Evolutionary conservation across 2,113 vertebrate species (phyloP).

Genomic region (Lophochroa leadbeateri): DNA sequence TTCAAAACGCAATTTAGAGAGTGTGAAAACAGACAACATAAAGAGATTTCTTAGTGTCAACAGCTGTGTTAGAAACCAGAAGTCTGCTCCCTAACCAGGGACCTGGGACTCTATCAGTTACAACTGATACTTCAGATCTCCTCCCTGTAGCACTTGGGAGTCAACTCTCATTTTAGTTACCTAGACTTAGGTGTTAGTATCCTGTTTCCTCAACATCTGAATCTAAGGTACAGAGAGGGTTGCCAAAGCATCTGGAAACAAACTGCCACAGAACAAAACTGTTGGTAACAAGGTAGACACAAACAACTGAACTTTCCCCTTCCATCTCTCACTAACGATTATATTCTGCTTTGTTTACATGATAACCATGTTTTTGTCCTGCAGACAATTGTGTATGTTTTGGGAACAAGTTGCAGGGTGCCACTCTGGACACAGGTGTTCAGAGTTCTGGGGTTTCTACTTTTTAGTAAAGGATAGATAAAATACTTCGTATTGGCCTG

Average conservation of each 20-base stretch:
- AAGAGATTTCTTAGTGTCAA: background rate
- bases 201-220: background rate
- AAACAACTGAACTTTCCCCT: background rate
- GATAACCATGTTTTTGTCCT: background rate
- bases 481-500: background rate
- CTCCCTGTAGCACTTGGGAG: background rate
- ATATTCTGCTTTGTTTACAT: background rate
- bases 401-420: background rate
- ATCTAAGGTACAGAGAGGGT: background rate
- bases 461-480: background rate
- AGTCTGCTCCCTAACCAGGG: background rate
- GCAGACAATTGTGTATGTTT: background rate
- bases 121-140: background rate
- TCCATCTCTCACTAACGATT: background rate
- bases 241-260: background rate
- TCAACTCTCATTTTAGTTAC: background rate
- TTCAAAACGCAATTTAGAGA: background rate
- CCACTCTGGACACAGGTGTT: background rate
- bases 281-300: background rate
- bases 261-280: background rate
- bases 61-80: background rate
- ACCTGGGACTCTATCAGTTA: background rate
- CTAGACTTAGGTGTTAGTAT: background rate
- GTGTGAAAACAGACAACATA: background rate
- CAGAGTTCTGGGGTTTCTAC: background rate